Conservation (phyloP, 2,888 invertebrate genomes). For the Oscheius sp. region DNA sequence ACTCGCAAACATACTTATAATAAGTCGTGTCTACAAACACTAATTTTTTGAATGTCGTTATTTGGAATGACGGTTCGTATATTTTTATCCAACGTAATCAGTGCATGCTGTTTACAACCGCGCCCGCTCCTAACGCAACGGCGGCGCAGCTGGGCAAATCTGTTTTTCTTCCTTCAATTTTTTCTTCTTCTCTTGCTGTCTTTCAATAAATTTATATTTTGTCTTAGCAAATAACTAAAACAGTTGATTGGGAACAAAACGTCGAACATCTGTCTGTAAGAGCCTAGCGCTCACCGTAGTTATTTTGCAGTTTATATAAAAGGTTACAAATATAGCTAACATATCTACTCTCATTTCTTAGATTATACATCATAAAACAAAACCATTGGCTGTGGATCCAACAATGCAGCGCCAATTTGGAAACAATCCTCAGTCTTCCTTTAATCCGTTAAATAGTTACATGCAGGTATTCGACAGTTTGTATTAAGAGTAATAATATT, state of each 20-base stretch:
- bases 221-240: conserved; percentile 5
- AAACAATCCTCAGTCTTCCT: conserved; percentile 12
- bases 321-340: background rate
- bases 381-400: background rate
- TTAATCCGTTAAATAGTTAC: conserved; percentile 27
- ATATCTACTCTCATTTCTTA: conserved; percentile 36
- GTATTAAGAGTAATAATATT: background rate
- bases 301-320: conserved; percentile 15
- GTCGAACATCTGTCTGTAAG: background rate
- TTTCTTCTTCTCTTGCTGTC: background rate
- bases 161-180: background rate
- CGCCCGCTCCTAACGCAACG: background rate
- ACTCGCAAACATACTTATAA: no score
- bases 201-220: background rate
- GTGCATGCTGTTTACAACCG: conserved; percentile 4
- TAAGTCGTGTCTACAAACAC: no score
- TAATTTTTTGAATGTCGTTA: no score
- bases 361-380: conserved; percentile 57
- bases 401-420: conserved; percentile 27
- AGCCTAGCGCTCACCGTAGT: conserved; percentile 3
- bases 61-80: no score
- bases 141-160: background rate
- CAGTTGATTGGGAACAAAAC: conserved; percentile 1
- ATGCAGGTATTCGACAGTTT: conserved; percentile 26
- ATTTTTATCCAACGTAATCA: no score